phyloP scores from a whole-genome alignment of 2,888 invertebrate species.

The Sialis fuliginosa region DNA sequence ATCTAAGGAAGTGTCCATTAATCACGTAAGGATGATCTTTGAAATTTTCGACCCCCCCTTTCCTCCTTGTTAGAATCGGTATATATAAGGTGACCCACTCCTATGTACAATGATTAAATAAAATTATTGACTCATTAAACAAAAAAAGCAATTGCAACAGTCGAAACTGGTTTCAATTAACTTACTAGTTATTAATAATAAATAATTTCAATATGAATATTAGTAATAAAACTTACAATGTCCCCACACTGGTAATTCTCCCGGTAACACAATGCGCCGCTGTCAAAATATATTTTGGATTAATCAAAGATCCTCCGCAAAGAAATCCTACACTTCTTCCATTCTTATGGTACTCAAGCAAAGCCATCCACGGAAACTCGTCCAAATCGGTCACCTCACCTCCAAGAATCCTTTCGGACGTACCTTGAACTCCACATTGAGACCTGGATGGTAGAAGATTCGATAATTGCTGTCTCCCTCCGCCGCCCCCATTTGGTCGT shows the following conservation, averaged over 20 bases:
- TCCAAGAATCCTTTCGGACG: constrained; percentile 17
- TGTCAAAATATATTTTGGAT: constrained; percentile 30
- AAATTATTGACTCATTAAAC: neutral
- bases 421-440: constrained; percentile 19
- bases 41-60: no score
- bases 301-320: constrained; percentile 35
- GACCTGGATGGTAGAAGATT: constrained; percentile 13
- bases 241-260: constrained; percentile 20
- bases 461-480: neutral
- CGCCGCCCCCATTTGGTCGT: neutral
- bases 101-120: no score
- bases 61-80: no score
- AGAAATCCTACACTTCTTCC: constrained; percentile 15
- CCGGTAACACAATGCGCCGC: constrained; percentile 35
- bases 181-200: neutral
- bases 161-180: neutral
- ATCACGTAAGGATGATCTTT: no score
- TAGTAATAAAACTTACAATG: constrained; percentile 24
- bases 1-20: no score
- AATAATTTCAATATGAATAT: neutral
- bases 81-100: no score
- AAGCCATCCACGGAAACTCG: constrained; percentile 35
- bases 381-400: constrained; percentile 27
- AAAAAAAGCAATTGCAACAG: neutral
- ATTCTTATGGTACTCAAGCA: constrained; percentile 27